phyloP scores from a whole-genome alignment of 2,888 invertebrate genomes.

The Myopa testacea region DNA sequence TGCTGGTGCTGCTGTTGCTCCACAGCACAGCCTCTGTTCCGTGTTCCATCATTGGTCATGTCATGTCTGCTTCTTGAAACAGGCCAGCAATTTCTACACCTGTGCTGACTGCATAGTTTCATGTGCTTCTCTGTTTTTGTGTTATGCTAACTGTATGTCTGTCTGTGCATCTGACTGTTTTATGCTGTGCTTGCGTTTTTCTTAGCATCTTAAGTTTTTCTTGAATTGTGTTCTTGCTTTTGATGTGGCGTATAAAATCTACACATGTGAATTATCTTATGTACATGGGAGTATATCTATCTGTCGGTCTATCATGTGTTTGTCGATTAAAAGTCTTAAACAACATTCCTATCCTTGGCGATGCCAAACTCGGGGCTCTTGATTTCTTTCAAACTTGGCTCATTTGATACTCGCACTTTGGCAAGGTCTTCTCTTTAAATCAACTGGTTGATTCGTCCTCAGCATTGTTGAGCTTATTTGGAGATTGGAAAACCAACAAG shows the following conservation, averaged over 20 bases:
- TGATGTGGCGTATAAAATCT: too few species aligned
- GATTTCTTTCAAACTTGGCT: background rate
- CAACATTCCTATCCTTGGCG: background rate
- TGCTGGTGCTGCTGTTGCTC: background rate
- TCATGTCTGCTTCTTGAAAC: background rate
- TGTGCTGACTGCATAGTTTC: background rate
- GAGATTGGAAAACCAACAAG: slow-evolving; percentile 9
- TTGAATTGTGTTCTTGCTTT: too few species aligned
- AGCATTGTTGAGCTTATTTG: slow-evolving; percentile 27
- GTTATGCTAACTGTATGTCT: too few species aligned
- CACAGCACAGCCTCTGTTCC: background rate
- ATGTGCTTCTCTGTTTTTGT: too few species aligned
- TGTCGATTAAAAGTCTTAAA: background rate
- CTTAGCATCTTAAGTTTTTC: too few species aligned
- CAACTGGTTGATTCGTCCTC: slow-evolving; percentile 33
- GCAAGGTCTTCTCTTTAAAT: slow-evolving; percentile 1
- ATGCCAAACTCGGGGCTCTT: background rate
- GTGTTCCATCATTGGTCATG: too few species aligned
- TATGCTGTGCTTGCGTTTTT: too few species aligned
- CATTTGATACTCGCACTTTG: background rate
- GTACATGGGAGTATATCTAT: background rate
- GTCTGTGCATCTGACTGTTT: too few species aligned
- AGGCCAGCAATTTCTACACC: slow-evolving; percentile 17
- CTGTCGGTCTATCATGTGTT: background rate
- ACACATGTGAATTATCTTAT: background rate